A percentile compares a stretch with the other conserved stretches of the same genome.
phyloP scores from a whole-genome alignment of 2,113 vertebrate genomes.

The Hoplias malabaricus region DNA sequence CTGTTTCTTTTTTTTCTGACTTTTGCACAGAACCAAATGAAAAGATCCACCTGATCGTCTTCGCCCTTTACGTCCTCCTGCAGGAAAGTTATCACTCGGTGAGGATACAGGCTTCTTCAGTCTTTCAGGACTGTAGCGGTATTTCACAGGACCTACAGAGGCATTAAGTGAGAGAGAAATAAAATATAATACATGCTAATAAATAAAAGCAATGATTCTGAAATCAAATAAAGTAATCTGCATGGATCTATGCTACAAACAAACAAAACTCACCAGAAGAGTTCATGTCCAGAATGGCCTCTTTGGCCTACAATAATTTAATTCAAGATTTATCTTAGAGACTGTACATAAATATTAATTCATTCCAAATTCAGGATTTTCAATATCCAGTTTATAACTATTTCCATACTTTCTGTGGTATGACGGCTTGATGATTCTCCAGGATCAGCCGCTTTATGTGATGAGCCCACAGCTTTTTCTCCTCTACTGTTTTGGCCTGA shows the following conservation, averaged over 20 bases:
- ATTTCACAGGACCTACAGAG: constrained; percentile 74
- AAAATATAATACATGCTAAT: not conserved
- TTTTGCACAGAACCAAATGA: not conserved
- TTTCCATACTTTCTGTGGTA: constrained; percentile 85
- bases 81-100: constrained; percentile 68
- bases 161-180: constrained; percentile 6
- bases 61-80: constrained; percentile 69
- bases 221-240: not conserved
- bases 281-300: constrained; percentile 89
- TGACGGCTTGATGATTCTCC: constrained; percentile 90
- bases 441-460: constrained; percentile 95
- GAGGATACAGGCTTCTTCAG: constrained; percentile 81
- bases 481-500: constrained; percentile 87
- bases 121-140: constrained; percentile 84
- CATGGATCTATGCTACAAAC: not conserved
- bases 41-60: constrained; percentile 84
- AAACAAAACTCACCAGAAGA: constrained; percentile 82
- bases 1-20: too few species aligned
- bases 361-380: not conserved
- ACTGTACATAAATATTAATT: not conserved
- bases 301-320: constrained; percentile 81
- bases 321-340: not conserved
- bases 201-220: not conserved
- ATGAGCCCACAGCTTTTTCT: constrained; percentile 90
- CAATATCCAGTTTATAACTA: not conserved